Conservation (phyloP, 2,797 vertebrate genomes). For the Danio albolineatus region DNA sequence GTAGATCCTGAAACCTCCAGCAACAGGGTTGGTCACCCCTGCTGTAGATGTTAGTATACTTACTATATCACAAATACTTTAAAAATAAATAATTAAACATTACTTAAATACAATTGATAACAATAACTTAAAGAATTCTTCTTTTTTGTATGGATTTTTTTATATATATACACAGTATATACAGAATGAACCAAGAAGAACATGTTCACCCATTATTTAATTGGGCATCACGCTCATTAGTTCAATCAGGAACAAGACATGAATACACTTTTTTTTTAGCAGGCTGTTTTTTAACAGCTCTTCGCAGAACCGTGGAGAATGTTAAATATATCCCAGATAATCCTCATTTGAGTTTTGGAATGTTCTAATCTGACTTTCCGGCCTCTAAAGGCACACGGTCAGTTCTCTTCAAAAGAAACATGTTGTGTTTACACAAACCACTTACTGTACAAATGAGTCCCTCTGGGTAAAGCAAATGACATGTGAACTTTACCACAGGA, state of each 20-base stretch:
- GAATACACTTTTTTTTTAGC: neutral
- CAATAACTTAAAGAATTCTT: no score
- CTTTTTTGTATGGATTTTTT: no score
- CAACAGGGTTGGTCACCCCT: no score
- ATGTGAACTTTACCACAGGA: constrained; percentile 57
- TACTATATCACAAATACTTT: no score
- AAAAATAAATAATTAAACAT: no score
- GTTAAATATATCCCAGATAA: constrained; percentile 41
- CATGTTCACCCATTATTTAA: neutral
- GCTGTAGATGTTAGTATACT: no score
- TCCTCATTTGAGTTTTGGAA: constrained; percentile 22
- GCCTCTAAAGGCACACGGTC: constrained; percentile 56
- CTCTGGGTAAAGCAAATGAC: constrained; percentile 65
- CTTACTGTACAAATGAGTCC: constrained; percentile 71
- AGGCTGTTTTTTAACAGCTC: constrained; percentile 9
- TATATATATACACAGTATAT: no score
- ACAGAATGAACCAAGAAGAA: neutral
- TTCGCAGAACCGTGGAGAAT: constrained; percentile 32
- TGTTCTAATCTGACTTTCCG: constrained; percentile 63
- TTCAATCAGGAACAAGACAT: neutral
- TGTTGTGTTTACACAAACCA: constrained; percentile 70
- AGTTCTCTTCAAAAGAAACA: constrained; percentile 33
- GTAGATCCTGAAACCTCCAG: no score
- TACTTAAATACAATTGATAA: no score
- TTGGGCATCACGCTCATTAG: neutral